phyloP scores from a whole-genome alignment of 2,888 invertebrate species.

The Hofmannophila pseudospretella region DNA sequence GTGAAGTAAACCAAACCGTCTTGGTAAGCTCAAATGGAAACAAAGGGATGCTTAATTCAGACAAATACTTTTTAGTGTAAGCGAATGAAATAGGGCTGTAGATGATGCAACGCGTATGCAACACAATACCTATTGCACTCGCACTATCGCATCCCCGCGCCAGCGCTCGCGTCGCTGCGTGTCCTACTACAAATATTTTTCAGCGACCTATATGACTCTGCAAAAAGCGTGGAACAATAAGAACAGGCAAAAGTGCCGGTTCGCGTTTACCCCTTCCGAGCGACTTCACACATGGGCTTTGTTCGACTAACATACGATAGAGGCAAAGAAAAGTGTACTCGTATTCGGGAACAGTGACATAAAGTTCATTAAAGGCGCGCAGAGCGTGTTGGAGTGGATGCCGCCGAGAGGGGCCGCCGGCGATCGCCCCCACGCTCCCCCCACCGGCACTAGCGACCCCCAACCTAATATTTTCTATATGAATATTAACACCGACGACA shows the following conservation, averaged over 20 bases:
- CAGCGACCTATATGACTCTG: constrained; percentile 43
- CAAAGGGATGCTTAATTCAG: too few species aligned
- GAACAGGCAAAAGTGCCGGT: constrained; percentile 49
- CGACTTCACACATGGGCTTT: constrained; percentile 64
- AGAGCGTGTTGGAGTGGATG: constrained; percentile 70
- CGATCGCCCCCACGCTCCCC: constrained; percentile 30
- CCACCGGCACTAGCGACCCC: constrained; percentile 20
- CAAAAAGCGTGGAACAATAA: constrained; percentile 60
- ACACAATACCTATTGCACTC: too few species aligned
- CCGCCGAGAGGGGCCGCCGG: constrained; percentile 49
- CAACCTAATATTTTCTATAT: constrained; percentile 62
- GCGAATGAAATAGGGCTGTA: too few species aligned
- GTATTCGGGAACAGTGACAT: constrained; percentile 69
- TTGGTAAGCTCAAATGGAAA: too few species aligned
- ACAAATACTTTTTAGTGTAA: too few species aligned
- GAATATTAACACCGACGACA: constrained; percentile 42
- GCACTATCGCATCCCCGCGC: neutral
- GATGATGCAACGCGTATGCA: too few species aligned
- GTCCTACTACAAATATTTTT: constrained; percentile 22
- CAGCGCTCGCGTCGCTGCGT: constrained; percentile 1
- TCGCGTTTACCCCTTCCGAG: constrained; percentile 57
- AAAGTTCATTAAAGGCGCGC: constrained; percentile 75
- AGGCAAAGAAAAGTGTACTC: constrained; percentile 73
- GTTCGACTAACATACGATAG: constrained; percentile 68
- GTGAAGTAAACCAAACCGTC: too few species aligned